phyloP scores from a whole-genome alignment of 2,797 vertebrate species.

The Sarcophilus harrisii region DNA sequence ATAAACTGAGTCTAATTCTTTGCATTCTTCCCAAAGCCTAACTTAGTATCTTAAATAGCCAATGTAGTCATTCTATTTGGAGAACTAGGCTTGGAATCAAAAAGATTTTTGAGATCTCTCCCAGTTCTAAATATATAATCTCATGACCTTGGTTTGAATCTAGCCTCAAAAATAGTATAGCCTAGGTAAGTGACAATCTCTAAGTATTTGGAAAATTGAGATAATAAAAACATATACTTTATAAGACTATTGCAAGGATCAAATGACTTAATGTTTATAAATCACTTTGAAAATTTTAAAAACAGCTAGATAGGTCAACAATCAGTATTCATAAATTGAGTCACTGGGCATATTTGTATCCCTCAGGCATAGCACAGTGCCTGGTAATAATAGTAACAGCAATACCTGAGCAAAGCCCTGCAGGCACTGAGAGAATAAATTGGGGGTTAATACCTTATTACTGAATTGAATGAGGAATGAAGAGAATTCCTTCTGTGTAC shows the following conservation, averaged over 20 bases:
- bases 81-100: neutral
- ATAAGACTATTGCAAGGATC: neutral
- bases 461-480: neutral
- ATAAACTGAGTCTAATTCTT: neutral
- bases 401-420: neutral
- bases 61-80: neutral
- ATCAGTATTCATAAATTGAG: neutral
- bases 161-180: neutral
- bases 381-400: neutral
- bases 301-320: neutral
- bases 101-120: neutral
- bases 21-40: neutral
- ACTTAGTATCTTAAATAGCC: neutral
- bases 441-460: neutral
- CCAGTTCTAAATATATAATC: neutral
- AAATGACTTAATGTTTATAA: neutral
- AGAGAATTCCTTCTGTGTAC: neutral
- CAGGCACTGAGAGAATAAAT: neutral
- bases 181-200: neutral
- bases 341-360: neutral
- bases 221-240: neutral
- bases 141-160: neutral
- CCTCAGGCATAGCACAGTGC: neutral
- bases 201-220: neutral
- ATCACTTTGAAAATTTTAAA: neutral